Base-by-base conservation (phyloP, 1,140 invertebrate genomes). In the Radopholus similis region DNA sequence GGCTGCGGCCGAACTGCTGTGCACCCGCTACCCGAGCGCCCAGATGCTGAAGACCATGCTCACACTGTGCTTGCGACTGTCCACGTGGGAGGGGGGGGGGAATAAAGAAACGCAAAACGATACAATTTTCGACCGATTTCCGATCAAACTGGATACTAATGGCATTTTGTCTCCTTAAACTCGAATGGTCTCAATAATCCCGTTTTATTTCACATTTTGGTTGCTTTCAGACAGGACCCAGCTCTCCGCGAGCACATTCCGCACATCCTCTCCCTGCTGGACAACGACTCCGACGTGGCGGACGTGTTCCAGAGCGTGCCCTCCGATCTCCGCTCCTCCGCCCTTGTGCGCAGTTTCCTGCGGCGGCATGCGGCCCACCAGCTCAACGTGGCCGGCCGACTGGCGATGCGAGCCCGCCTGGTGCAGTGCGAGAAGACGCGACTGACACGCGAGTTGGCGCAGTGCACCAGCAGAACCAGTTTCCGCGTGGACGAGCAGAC, bases 11-110 rank as follows among this genome's bases (percentile, higher is more conserved):
- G 34, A 62, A 49, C 15, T 51, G 23, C 40, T 62, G 1, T 62
- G 59, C 49, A 62, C 59, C 18, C 59, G 59, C 18, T 62, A 26
- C 30, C 59, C 59, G 21, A 62, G 40, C 18, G 37, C 59, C 8
- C 37, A 62, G 47, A 62, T 62, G 37, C 40, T 62, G 42, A 62
- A 35, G 32, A 18, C 37, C 32, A 40, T 62, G 40, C 18, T 62
- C 9, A 62, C 59, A 8, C 8, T 49, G 49, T 28, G 47, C 47
- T 62, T 62, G 21, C 37, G 35, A 2, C 35, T 62, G 40, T 62
- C 59, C 15, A 23, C 15, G 59, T 62, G 47, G 23, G 26, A 47
- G 26, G 18, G 18, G 1, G 11, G 1, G 38, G 11, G 18, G 38
- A 42, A 42, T 42, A 42, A 1, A 42, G 18, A 11, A 1, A 42